Conservation (phyloP, 2,888 invertebrate genomes). For the Anoplius nigerrimus region DNA sequence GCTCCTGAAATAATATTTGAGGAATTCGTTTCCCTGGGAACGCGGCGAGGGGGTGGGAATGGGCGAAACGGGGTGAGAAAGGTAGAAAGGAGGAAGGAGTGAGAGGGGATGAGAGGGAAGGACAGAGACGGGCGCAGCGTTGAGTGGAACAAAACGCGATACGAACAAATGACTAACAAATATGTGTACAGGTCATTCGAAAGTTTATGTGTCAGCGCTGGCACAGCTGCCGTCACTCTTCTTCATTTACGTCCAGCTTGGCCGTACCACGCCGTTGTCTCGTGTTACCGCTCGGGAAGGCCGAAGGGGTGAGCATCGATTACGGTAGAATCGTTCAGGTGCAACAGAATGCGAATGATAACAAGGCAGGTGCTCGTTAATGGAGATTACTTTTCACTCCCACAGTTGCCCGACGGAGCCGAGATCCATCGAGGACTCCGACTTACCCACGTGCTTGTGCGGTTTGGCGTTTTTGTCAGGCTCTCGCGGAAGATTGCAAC, state of each 20-base stretch:
- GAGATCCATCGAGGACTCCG: too few relatives aligned
- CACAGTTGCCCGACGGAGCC: too few relatives aligned
- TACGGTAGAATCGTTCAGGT: constrained; percentile 47
- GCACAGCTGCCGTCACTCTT: constrained; percentile 41
- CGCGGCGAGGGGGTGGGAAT: background rate
- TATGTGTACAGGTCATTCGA: constrained; percentile 51
- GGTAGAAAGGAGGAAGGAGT: too few relatives aligned
- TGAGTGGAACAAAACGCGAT: constrained; percentile 14
- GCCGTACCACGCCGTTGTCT: constrained; percentile 18
- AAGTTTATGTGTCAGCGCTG: constrained; percentile 30
- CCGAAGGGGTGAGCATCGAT: constrained; percentile 37
- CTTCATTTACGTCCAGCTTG: constrained; percentile 40
- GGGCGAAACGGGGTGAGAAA: too few relatives aligned
- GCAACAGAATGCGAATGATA: constrained; percentile 40
- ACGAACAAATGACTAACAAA: constrained; percentile 62
- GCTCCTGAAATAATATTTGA: constrained; percentile 64
- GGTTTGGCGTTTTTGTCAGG: too few relatives aligned
- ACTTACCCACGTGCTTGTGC: too few relatives aligned
- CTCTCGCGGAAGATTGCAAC: too few relatives aligned
- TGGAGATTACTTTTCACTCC: constrained; percentile 1
- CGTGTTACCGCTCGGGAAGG: constrained; percentile 29
- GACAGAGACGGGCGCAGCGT: constrained; percentile 19
- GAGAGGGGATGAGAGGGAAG: constrained; percentile 13
- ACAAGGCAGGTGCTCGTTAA: constrained; percentile 17
- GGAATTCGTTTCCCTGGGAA: constrained; percentile 41